These are phyloP conservation scores for Mycetomoellerius zeteki DNA, from an alignment of 1,140 invertebrate species.

Conservation along the genomic window DNA sequence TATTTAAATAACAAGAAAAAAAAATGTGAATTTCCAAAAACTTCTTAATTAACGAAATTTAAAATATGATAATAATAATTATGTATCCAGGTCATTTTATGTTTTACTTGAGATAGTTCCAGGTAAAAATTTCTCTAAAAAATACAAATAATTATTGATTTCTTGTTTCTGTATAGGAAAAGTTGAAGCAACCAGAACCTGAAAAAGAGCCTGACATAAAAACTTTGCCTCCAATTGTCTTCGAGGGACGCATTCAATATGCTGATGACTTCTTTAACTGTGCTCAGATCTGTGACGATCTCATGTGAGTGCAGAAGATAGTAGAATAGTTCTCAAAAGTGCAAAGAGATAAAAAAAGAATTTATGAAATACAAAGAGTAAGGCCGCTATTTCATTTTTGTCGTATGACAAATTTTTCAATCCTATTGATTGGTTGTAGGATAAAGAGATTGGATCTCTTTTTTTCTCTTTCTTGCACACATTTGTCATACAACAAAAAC, in stretches of 20 bases:
- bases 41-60: no score
- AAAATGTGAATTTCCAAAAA: background rate
- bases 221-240: slow-evolving; percentile 83
- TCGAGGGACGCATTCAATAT: slow-evolving; percentile 87
- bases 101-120: no score
- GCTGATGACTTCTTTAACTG: slow-evolving; percentile 86
- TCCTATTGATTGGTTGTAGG: no score
- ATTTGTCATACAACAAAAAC: no score
- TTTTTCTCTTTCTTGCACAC: no score
- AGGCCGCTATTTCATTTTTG: background rate
- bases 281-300: slow-evolving; percentile 86
- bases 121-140: background rate
- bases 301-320: slow-evolving; percentile 85
- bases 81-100: no score
- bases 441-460: no score
- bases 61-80: no score
- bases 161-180: slow-evolving; percentile 53
- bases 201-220: slow-evolving; percentile 49
- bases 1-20: background rate
- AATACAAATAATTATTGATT: slow-evolving; percentile 13
- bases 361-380: slow-evolving; percentile 52
- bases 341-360: slow-evolving; percentile 4
- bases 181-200: slow-evolving; percentile 31
- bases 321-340: slow-evolving; percentile 61
- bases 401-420: no score